Percentiles rank a stretch among this genome's conserved stretches.
These are phyloP conservation scores for Patagioenas fasciata DNA, from an alignment of 2,113 vertebrate genomes.

Conservation along the genomic window DNA sequence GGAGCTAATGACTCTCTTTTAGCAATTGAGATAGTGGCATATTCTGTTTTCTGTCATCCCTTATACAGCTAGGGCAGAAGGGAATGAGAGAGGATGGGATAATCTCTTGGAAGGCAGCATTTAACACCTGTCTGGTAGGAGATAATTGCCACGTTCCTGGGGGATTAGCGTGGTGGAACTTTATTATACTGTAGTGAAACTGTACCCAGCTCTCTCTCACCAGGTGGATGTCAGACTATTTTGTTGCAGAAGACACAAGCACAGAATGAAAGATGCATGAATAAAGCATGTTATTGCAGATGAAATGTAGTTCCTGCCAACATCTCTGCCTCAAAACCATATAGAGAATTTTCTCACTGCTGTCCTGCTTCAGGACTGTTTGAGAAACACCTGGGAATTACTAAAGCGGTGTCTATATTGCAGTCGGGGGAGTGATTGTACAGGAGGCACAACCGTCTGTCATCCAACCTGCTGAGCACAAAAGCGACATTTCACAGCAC, in stretches of 20 bases:
- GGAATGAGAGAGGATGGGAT: constrained; percentile 13
- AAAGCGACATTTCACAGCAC: neutral
- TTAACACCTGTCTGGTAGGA: constrained; percentile 45
- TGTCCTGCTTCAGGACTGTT: neutral
- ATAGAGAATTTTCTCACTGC: neutral
- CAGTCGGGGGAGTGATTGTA: neutral
- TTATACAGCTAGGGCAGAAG: neutral
- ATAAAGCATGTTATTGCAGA: neutral
- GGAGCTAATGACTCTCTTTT: constrained; percentile 13
- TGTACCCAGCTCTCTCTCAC: neutral
- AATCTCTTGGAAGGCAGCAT: constrained; percentile 50
- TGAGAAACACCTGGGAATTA: neutral
- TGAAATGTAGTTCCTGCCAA: neutral
- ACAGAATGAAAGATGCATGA: neutral
- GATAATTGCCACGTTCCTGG: constrained; percentile 43
- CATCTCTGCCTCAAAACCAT: neutral
- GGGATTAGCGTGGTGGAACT: neutral
- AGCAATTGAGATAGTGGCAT: neutral
- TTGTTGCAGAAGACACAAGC: neutral
- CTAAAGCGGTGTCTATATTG: neutral
- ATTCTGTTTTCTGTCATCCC: constrained; percentile 25
- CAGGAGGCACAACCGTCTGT: neutral
- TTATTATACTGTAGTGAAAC: neutral
- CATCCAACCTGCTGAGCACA: neutral
- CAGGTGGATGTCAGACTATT: neutral